Conservation (phyloP, 2,888 invertebrate species). For the Trichopria drosophilae region DNA sequence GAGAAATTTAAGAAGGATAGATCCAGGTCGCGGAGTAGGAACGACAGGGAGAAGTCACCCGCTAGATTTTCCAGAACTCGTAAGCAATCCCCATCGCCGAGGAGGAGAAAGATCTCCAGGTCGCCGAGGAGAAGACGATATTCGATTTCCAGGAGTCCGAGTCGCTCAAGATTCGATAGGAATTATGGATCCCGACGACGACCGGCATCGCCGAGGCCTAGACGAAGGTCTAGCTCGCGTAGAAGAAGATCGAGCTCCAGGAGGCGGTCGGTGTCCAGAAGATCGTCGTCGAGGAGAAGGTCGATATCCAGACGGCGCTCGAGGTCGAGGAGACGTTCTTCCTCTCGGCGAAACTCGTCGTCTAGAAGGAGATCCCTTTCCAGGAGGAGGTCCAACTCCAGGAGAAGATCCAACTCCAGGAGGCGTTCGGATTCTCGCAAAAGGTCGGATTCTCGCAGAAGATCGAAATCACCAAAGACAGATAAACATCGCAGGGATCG, state of each 20-base stretch:
- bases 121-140: conserved; percentile 49
- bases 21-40: conserved; percentile 36
- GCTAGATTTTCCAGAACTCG: conserved; percentile 47
- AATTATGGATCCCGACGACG: conserved; percentile 43
- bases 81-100: conserved; percentile 44
- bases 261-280: conserved; percentile 32
- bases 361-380: background rate
- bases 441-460: conserved; percentile 49
- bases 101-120: conserved; percentile 43
- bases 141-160: conserved; percentile 48
- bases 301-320: background rate
- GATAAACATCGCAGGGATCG: conserved; percentile 37
- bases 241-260: conserved; percentile 38
- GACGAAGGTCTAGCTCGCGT: conserved; percentile 16
- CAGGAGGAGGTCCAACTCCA: conserved; percentile 5
- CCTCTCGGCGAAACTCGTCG: background rate
- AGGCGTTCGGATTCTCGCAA: conserved; percentile 37
- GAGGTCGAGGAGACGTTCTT: background rate
- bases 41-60: conserved; percentile 42
- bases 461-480: conserved; percentile 40
- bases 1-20: too few relatives aligned
- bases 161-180: conserved; percentile 48
- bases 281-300: background rate
- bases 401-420: conserved; percentile 40
- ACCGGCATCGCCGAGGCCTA: conserved; percentile 36